Conservation (phyloP, 1,140 invertebrate genomes). For the Heliothis subflexa region DNA sequence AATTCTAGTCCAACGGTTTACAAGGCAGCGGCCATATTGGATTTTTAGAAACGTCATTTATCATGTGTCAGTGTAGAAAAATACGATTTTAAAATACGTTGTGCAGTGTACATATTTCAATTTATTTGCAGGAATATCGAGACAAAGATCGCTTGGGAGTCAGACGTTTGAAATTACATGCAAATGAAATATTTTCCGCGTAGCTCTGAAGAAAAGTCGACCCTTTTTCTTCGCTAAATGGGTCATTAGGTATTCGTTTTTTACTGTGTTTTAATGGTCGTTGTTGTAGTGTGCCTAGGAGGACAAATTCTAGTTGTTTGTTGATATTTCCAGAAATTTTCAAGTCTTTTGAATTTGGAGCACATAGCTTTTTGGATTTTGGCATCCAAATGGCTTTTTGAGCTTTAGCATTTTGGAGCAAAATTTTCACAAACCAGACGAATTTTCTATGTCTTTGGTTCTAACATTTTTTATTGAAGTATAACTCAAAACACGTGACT, state of each 20-base stretch:
- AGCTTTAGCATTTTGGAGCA: too few relatives aligned
- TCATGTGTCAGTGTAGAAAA: conserved; percentile 28
- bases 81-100: conserved; percentile 29
- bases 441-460: too few relatives aligned
- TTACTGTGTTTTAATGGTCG: background rate
- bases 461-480: too few relatives aligned
- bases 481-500: too few relatives aligned
- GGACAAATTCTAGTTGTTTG: too few relatives aligned
- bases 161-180: conserved; percentile 24
- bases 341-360: too few relatives aligned
- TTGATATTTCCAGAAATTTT: too few relatives aligned
- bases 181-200: conserved; percentile 21
- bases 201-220: background rate
- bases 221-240: background rate
- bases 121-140: conserved; percentile 29
- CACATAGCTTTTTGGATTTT: too few relatives aligned
- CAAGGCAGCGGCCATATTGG: conserved; percentile 14
- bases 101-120: conserved; percentile 13
- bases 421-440: too few relatives aligned
- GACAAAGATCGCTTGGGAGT: background rate
- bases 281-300: too few relatives aligned
- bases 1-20: background rate
- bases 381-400: too few relatives aligned
- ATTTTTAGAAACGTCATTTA: conserved; percentile 22
- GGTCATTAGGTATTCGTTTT: background rate